Evolutionary conservation across 53 echinoderm and acorn worm genomes (phyloP).

Genomic region (Antedon mediterranea): DNA sequence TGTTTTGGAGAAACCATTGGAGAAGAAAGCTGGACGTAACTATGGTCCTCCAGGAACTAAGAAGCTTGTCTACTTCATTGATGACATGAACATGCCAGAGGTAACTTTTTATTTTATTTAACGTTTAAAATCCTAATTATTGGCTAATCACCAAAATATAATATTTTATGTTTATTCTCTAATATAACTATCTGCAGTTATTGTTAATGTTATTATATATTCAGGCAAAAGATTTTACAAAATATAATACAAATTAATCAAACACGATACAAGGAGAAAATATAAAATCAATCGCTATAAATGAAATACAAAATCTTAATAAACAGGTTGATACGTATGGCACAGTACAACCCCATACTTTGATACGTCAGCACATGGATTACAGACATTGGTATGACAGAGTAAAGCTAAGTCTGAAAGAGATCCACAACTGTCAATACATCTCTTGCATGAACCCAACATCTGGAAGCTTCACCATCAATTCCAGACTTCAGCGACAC

Average conservation of each 20-base stretch:
- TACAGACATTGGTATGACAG: conserved; percentile 97
- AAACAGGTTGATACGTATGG: conserved; percentile 92
- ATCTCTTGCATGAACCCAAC: conserved; percentile 97
- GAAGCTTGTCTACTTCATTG: conserved; percentile 95
- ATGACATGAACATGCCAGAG: conserved; percentile 99
- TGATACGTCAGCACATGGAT: conserved; percentile 96
- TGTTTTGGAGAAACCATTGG: conserved; percentile 85
- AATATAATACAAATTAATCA: too few species aligned
- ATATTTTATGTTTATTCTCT: too few species aligned
- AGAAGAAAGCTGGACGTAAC: conserved; percentile 97
- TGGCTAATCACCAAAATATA: too few species aligned
- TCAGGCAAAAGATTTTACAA: too few species aligned
- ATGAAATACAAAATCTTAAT: too few species aligned
- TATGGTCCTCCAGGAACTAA: conserved; percentile 92
- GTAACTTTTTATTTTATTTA: too few species aligned
- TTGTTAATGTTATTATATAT: too few species aligned
- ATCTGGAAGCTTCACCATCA: conserved; percentile 96
- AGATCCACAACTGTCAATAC: conserved; percentile 93
- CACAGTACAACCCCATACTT: conserved; percentile 77
- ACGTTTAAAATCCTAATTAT: too few species aligned
- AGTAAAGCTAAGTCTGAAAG: conserved; percentile 67
- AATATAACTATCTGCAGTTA: too few species aligned
- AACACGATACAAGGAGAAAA: too few species aligned
- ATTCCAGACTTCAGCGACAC: conserved; percentile 83
- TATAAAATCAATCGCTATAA: too few species aligned